Percentiles rank a stretch among this genome's conserved stretches.
phyloP scores from a whole-genome alignment of 2,113 vertebrate species.

The Cololabis saira region DNA sequence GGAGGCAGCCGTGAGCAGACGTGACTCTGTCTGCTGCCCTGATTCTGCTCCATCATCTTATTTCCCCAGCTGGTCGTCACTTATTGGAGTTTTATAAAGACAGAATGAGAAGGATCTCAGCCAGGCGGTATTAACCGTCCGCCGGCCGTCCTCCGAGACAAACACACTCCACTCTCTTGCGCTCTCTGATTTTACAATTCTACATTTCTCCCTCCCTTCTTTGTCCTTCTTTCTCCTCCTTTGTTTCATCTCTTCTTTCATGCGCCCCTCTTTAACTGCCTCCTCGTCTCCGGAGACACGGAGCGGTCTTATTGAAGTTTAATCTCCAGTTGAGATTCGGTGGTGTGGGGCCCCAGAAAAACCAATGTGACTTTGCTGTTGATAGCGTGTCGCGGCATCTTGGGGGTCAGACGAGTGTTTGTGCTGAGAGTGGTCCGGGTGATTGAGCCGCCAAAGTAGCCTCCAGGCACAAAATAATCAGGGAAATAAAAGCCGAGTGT shows the following conservation, averaged over 20 bases:
- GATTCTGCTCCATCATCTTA: constrained; percentile 61
- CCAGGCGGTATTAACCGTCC: constrained; percentile 32
- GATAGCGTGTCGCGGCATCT: constrained; percentile 46
- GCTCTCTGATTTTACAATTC: constrained; percentile 20
- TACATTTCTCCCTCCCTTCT: not conserved
- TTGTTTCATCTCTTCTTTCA: constrained; percentile 16
- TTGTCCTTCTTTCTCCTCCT: constrained; percentile 10
- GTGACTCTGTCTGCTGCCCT: constrained; percentile 44
- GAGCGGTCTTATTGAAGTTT: constrained; percentile 42
- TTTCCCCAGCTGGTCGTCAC: constrained; percentile 68
- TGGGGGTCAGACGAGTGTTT: constrained; percentile 48
- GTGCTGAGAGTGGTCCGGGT: constrained; percentile 42
- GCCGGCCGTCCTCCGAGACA: constrained; percentile 26
- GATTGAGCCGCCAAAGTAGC: constrained; percentile 58
- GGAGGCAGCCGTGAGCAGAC: constrained; percentile 26
- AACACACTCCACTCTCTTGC: constrained; percentile 29
- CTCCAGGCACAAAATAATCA: constrained; percentile 28
- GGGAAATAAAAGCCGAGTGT: constrained; percentile 44
- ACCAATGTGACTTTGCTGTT: constrained; percentile 61
- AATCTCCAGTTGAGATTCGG: constrained; percentile 51
- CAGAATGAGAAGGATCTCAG: constrained; percentile 37
- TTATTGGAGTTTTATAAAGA: constrained; percentile 63
- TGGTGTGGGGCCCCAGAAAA: constrained; percentile 19
- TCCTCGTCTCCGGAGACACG: constrained; percentile 41
- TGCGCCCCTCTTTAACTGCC: constrained; percentile 14